phyloP scores from a whole-genome alignment of 2,113 vertebrate genomes.

The Melanostigma gelatinosum region DNA sequence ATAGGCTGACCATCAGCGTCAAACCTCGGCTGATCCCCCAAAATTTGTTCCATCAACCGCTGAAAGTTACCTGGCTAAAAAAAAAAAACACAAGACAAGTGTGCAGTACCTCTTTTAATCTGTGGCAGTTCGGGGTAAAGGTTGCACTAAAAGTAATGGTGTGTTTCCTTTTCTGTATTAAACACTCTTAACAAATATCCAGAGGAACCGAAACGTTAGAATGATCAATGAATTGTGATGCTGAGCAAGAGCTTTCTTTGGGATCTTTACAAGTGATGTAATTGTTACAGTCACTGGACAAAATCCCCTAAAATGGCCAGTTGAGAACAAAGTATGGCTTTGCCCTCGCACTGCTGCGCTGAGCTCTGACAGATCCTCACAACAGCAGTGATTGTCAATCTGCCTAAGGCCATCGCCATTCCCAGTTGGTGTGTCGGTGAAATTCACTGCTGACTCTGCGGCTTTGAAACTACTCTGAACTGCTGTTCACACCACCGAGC shows the following conservation, averaged over 20 bases:
- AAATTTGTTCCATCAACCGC: no score
- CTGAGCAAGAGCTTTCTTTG: neutral
- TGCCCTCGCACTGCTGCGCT: neutral
- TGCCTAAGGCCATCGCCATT: conserved; percentile 23
- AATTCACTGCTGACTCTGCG: conserved; percentile 36
- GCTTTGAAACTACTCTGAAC: conserved; percentile 29
- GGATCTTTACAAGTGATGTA: neutral
- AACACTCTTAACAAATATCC: neutral
- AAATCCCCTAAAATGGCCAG: neutral
- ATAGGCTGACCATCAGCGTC: no score
- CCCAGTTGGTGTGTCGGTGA: conserved; percentile 39
- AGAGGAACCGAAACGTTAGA: neutral
- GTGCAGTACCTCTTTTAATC: neutral
- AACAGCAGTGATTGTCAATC: conserved; percentile 33
- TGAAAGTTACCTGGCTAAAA: no score
- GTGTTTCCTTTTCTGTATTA: neutral
- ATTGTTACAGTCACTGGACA: conserved; percentile 17
- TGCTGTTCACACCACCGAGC: conserved; percentile 18
- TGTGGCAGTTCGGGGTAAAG: neutral
- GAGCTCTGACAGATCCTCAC: neutral
- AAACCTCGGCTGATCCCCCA: no score
- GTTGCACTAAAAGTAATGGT: neutral
- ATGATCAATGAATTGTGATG: neutral
- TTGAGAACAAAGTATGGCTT: conserved; percentile 22
- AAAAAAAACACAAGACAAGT: neutral